Evolutionary conservation across 1,140 invertebrate species (phyloP), one percentile per base, ranked within the genome.

Genomic region (Trachelipus rathkii): DNA sequence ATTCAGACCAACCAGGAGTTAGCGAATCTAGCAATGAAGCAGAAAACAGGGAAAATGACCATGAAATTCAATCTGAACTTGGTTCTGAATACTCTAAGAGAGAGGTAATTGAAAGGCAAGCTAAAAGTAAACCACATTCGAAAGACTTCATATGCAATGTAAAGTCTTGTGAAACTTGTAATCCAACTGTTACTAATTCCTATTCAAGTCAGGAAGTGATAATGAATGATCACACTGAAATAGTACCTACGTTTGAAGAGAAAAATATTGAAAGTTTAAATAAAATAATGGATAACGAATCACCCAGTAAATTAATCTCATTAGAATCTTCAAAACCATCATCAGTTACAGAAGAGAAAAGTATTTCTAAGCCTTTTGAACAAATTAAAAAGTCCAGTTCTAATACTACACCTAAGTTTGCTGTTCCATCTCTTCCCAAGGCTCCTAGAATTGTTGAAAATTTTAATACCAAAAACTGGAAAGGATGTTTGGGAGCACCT

Each of bases 141-240:
- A 81, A 81, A 44, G 80, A 81, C 46, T 81, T 81, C 68, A 72
- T 81, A 4, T 81, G 80, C 46, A 81, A 75, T 21, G 78, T 78
- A 66, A 81, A 81, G 73, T 73, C 72, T 73, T 81, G 80, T 44
- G 76, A 81, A 68, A 77, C 74, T 19, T 81, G 80, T 73, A 74
- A 67, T 46, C 73, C 80, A 15, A 4, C 8, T 60, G 50, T 60
- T 15, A 1, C 50, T 15, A 13, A 60, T 13, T 60, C 50, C 11
- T 19, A 15, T 60, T 60, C 50, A 15, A 19, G 11, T 8, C 19
- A 13, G 11, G 50, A 60, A 60, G 8, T 60, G 8, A 8, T 15
- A 19, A 3, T 15, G 1, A 60, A 60, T n/a, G n/a, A n/a, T n/a
- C n/a, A n/a, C n/a, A n/a, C n/a, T n/a, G n/a, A n/a, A n/a, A n/a